Evolutionary conservation across 2,113 vertebrate species (phyloP), one percentile per base, ranked within the genome.

Genomic region (Sander lucioperca): DNA sequence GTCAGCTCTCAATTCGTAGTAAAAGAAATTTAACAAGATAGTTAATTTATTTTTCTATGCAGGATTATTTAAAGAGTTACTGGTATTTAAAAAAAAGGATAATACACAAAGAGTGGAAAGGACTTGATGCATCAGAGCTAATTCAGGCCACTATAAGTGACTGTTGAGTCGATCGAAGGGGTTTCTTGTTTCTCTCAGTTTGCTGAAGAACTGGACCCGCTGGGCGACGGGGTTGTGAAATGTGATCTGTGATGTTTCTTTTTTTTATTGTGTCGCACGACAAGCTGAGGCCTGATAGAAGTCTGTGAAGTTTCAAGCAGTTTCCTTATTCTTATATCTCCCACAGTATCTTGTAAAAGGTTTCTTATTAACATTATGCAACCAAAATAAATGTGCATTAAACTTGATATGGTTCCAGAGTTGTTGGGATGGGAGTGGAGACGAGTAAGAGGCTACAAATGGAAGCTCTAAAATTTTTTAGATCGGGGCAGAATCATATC

Each of bases 301-400:
- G 86, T 88, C 74, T 92, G 90, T 92, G 89, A 89, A 86, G 86
- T 93, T 92, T 87, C 72, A 81, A 84, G 86, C 89, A 30, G 85
- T 93, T 94, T 93, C 89, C 89, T 91, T 91, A 93, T 93, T 94
- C 94, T 93, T 95, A 90, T 94, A 94, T 94, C 86, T 88, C 94
- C 93, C 92, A 89, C 91, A 86, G 79, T 94, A 95, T 95, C 92
- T 93, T 95, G 94, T 96, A 89, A 91, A 94, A 92, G 77, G 84
- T 94, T 95, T 95, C 83, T 93, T 93, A 93, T 94, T 91, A 93
- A 94, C 91, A 94, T 94, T 96, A 96, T 95, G 95, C 95, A 96
- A 96, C 95, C 95, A 96, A 96, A 95, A 96, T 95, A 95, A 94
- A 95, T 95, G 94, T 96, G 95, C 95, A 95, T 96, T 96, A 93